Conservation (phyloP, 2,797 vertebrate species). For the Gadopsis bispinosus region DNA sequence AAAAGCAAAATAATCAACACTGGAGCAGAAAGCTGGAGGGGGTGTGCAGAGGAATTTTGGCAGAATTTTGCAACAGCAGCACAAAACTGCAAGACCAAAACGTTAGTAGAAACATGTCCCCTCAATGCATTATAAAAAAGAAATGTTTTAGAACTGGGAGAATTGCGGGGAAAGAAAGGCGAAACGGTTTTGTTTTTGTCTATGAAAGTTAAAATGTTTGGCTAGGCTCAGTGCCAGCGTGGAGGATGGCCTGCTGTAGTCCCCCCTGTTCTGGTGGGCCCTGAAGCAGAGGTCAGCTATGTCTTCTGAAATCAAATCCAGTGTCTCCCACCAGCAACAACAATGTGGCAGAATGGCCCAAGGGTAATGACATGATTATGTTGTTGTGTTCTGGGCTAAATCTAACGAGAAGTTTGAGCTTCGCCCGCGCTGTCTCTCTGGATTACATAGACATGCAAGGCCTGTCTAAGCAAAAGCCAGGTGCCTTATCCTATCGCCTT, state of each 20-base stretch:
- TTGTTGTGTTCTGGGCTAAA: slow-evolving; percentile 72
- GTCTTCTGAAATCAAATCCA: slow-evolving; percentile 78
- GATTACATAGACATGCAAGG: slow-evolving; percentile 69
- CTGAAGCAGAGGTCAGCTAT: slow-evolving; percentile 71
- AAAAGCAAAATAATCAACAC: slow-evolving; percentile 82
- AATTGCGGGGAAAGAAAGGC: slow-evolving; percentile 51
- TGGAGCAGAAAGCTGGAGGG: slow-evolving; percentile 70
- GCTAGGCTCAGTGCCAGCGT: slow-evolving; percentile 71
- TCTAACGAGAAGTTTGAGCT: slow-evolving; percentile 64
- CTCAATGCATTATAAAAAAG: slow-evolving; percentile 48
- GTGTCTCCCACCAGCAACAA: slow-evolving; percentile 73
- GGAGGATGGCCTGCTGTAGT: slow-evolving; percentile 66
- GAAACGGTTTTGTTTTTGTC: slow-evolving; percentile 78
- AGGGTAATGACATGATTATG: slow-evolving; percentile 72
- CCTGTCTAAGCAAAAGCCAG: slow-evolving; percentile 71
- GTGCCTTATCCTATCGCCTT: slow-evolving; percentile 70
- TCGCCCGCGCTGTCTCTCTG: slow-evolving; percentile 61
- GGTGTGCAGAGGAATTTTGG: slow-evolving; percentile 58
- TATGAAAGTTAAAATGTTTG: slow-evolving; percentile 79
- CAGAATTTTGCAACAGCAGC: slow-evolving; percentile 81
- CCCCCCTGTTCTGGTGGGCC: slow-evolving; percentile 68
- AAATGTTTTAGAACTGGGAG: slow-evolving; percentile 62
- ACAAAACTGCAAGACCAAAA: slow-evolving; percentile 64
- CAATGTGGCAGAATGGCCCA: slow-evolving; percentile 68
- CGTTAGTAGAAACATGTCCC: slow-evolving; percentile 61